A percentile compares a stretch with the other conserved stretches of the same genome.
phyloP scores from a whole-genome alignment of 2,113 vertebrate genomes.

The Erythrolamprus reginae region DNA sequence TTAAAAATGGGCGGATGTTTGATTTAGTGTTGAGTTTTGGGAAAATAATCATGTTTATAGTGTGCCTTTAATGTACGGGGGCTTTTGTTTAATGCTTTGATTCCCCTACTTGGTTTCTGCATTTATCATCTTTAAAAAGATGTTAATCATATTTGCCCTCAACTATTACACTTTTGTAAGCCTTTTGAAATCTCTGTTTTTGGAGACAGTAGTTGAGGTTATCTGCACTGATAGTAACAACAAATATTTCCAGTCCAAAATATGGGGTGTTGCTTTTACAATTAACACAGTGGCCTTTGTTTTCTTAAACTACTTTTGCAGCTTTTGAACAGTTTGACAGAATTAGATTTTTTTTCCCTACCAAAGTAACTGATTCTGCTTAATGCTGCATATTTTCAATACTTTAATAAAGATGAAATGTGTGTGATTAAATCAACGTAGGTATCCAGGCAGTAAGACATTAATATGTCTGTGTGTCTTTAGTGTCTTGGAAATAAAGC shows the following conservation, averaged over 20 bases:
- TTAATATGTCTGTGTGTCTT: background rate
- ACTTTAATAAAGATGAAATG: background rate
- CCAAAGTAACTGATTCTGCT: background rate
- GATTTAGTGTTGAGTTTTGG: background rate
- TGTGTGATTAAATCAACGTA: background rate
- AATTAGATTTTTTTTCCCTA: background rate
- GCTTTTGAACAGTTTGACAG: background rate
- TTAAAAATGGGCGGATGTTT: background rate
- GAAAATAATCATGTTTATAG: background rate
- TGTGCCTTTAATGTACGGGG: background rate
- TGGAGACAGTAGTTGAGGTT: background rate
- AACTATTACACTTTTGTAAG: background rate
- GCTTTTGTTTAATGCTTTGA: background rate
- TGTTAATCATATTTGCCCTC: background rate
- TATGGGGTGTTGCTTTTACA: background rate
- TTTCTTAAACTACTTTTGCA: background rate
- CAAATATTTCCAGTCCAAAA: conserved; percentile 32
- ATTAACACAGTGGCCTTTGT: conserved; percentile 4
- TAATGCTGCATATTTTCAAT: background rate
- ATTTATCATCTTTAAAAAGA: background rate
- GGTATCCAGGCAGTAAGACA: background rate
- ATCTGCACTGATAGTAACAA: conserved; percentile 28
- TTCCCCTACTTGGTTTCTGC: background rate
- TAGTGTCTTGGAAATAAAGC: background rate
- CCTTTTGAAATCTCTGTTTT: background rate